Evolutionary conservation across 2,113 vertebrate genomes (phyloP), one percentile per base, ranked within the genome.

Genomic region (Cyanistes caeruleus): DNA sequence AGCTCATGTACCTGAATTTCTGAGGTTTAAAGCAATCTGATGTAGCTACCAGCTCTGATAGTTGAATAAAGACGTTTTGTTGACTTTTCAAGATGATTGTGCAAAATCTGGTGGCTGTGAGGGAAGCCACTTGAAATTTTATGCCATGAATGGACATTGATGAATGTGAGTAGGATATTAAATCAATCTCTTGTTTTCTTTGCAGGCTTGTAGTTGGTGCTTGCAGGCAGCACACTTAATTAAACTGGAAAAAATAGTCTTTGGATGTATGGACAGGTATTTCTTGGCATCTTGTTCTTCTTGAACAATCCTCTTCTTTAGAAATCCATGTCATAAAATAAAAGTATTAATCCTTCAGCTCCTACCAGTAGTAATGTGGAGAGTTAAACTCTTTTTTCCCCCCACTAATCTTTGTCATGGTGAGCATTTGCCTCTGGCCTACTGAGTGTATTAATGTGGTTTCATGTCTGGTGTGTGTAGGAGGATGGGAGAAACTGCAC

Each of bases 401-500:
- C 28, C 15, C n/a, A n/a, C 15, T 4, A 1, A 23, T 83, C 52
- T 84, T 74, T 87, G 81, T 87, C 48, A 7, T 68, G 64, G 37
- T 82, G 90, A 93, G 63, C 19, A 7, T 65, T 95, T 89, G 74
- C 95, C 86, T 93, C 79, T 95, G 93, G 41, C 89, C 93, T 79
- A 11, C 46, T 94, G 93, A 58, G 43, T 91, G 73, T 68, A 33
- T 94, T 95, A 68, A 91, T 87, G 91, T 95, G 91, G 91, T 91
- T 95, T 78, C 37, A 7, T 67, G 86, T 78, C 84, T 95, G 86
- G 60, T 39, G 37, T 62, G 89, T 95, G 95, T 94, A 82, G 87
- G 96, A 87, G 95, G 91, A 28, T 52, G 44, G 93, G 84, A 96
- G 93, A 96, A 94, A 69, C 93, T 97, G 94, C 73, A 41, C 43